A percentile compares a stretch with the other conserved stretches of the same genome.
Evolutionary conservation across 1,140 invertebrate species (phyloP).

Genomic region (Heliconius hewitsoni): DNA sequence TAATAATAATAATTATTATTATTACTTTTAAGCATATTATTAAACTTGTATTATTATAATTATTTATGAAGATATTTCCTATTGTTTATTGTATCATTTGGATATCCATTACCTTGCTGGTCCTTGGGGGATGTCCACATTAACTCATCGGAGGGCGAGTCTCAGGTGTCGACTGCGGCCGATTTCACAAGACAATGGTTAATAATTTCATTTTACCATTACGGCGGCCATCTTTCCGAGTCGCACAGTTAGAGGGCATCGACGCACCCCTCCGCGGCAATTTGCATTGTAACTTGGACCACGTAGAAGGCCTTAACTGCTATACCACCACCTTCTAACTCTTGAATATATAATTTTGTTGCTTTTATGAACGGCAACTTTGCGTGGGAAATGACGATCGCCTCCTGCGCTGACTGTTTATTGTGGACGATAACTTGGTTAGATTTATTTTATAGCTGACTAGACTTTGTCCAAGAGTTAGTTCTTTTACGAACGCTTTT

Average conservation of each 20-base stretch:
- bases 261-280: constrained; percentile 75
- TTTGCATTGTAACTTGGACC: constrained; percentile 81
- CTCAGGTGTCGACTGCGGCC: constrained; percentile 80
- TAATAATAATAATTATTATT: not conserved
- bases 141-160: constrained; percentile 54
- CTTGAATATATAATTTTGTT: constrained; percentile 82
- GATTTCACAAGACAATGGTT: constrained; percentile 81
- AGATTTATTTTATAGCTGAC: constrained; percentile 79
- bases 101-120: constrained; percentile 6
- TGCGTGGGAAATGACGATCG: constrained; percentile 79
- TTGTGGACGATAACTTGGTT: constrained; percentile 77
- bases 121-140: constrained; percentile 57
- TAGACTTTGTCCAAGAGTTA: constrained; percentile 71
- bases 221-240: constrained; percentile 78
- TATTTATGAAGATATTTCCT: not conserved
- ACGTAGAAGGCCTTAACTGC: constrained; percentile 78
- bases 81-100: not conserved
- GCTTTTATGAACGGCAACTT: constrained; percentile 80
- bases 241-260: constrained; percentile 79
- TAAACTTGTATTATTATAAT: not conserved
- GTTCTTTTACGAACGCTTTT: constrained; percentile 64
- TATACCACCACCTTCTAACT: constrained; percentile 77
- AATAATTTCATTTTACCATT: constrained; percentile 82
- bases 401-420: constrained; percentile 77
- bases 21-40: not conserved